Percentiles rank a stretch among this genome's conserved stretches.
Evolutionary conservation across 2,797 vertebrate species (phyloP).

Genomic region (Tinamus major): DNA sequence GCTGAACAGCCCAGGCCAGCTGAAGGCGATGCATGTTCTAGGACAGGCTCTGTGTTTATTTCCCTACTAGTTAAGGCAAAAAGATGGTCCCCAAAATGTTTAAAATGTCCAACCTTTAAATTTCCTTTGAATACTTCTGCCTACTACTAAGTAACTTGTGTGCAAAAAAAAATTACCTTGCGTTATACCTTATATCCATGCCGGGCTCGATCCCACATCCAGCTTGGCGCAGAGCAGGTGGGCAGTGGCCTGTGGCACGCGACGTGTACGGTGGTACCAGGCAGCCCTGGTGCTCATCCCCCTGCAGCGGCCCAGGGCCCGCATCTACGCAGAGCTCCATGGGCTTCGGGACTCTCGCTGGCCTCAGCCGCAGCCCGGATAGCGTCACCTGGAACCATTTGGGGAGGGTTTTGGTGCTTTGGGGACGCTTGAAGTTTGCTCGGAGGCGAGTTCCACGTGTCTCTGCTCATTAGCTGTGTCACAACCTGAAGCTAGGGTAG

Average conservation of each 20-base stretch:
- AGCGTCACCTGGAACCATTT: neutral
- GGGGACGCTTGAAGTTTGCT: no score
- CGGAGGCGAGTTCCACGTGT: neutral
- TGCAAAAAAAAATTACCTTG: neutral
- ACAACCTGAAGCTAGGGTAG: neutral
- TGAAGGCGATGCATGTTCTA: neutral
- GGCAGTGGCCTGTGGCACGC: rapidly evolving
- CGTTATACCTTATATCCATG: neutral
- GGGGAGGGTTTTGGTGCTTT: no score
- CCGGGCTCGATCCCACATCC: neutral
- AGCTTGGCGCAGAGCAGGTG: neutral
- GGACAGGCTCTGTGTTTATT: neutral
- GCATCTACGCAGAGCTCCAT: rapidly evolving
- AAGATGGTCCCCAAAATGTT: neutral
- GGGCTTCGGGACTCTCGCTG: neutral
- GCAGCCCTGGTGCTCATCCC: neutral
- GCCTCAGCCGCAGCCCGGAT: neutral
- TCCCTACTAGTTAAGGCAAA: neutral
- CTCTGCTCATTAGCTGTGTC: neutral
- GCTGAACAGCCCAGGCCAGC: neutral
- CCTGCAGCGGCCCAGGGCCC: neutral
- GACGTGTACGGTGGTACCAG: no score
- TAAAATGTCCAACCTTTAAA: no score
- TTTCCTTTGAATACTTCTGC: neutral
- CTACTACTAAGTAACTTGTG: neutral